phyloP scores from a whole-genome alignment of 2,797 vertebrate genomes.

The Pseudochromis fuscus region DNA sequence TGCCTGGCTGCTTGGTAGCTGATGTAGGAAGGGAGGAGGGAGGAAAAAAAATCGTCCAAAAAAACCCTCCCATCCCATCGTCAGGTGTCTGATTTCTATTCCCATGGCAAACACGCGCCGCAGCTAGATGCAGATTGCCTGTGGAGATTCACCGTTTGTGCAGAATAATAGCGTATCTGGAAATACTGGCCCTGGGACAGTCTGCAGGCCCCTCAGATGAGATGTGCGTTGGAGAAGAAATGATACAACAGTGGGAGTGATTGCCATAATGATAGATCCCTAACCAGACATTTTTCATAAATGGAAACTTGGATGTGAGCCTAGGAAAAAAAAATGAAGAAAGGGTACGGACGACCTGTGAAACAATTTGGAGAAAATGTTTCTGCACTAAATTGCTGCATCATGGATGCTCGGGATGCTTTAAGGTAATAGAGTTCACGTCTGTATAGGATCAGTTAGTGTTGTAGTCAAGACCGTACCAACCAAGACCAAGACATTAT shows the following conservation, averaged over 20 bases:
- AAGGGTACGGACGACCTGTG: slow-evolving; percentile 45
- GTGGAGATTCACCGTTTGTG: slow-evolving; percentile 80
- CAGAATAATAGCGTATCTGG: slow-evolving; percentile 81
- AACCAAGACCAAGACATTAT: no score
- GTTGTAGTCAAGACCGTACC: no score
- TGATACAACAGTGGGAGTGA: slow-evolving; percentile 78
- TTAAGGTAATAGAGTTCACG: slow-evolving; percentile 76
- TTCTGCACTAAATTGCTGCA: slow-evolving; percentile 73
- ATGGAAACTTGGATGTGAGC: slow-evolving; percentile 76
- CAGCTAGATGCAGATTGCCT: slow-evolving; percentile 84
- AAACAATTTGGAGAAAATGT: slow-evolving; percentile 75
- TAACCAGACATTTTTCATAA: slow-evolving; percentile 84
- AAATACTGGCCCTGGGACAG: slow-evolving; percentile 61
- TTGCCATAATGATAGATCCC: slow-evolving; percentile 83
- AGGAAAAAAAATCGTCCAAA: slow-evolving; percentile 15
- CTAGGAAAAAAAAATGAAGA: slow-evolving; percentile 67
- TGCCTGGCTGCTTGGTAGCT: slow-evolving; percentile 69
- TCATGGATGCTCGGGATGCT: slow-evolving; percentile 57
- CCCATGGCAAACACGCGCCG: slow-evolving; percentile 68
- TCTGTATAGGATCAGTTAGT: slow-evolving; percentile 47
- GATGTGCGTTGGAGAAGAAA: slow-evolving; percentile 76
- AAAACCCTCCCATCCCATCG: slow-evolving; percentile 46
- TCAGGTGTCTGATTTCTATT: slow-evolving; percentile 84
- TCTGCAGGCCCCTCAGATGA: slow-evolving; percentile 59
- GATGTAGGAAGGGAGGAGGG: slow-evolving; percentile 20